Evolutionary conservation across 2,797 vertebrate genomes (phyloP).

Genomic region (Hirundo rustica): DNA sequence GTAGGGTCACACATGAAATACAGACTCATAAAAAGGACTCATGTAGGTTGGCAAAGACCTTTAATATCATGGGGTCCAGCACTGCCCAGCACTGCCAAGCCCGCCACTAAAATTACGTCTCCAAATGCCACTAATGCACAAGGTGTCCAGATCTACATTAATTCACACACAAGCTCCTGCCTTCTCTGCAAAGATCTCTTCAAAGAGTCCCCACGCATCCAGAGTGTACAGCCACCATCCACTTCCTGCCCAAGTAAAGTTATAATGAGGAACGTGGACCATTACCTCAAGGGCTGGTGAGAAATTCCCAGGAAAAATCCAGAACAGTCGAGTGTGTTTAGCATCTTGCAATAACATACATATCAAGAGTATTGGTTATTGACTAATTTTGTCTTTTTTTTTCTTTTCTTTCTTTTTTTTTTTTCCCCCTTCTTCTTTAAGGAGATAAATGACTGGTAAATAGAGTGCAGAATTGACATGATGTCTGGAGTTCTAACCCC

Average conservation of each 20-base stretch:
- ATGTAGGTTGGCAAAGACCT: background rate
- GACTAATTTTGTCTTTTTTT: background rate
- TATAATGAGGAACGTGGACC: background rate
- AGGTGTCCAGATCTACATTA: background rate
- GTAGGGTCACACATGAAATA: background rate
- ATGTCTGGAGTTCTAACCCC: background rate
- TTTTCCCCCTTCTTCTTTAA: too few relatives aligned
- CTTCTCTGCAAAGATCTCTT: background rate
- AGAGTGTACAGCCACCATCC: background rate
- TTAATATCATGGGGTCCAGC: background rate
- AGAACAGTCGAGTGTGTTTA: background rate
- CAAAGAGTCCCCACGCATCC: background rate
- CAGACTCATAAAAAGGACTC: background rate
- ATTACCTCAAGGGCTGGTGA: background rate
- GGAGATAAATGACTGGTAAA: background rate
- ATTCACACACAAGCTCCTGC: background rate
- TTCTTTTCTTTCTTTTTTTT: too few relatives aligned
- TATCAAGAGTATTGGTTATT: background rate
- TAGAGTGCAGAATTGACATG: background rate
- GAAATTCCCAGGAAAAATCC: background rate
- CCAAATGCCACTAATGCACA: background rate
- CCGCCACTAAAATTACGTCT: background rate
- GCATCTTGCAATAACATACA: background rate
- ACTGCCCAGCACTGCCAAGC: background rate
- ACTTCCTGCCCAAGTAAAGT: background rate